Base-by-base conservation (phyloP, 2,797 vertebrate species). In the Scleropages formosus region DNA sequence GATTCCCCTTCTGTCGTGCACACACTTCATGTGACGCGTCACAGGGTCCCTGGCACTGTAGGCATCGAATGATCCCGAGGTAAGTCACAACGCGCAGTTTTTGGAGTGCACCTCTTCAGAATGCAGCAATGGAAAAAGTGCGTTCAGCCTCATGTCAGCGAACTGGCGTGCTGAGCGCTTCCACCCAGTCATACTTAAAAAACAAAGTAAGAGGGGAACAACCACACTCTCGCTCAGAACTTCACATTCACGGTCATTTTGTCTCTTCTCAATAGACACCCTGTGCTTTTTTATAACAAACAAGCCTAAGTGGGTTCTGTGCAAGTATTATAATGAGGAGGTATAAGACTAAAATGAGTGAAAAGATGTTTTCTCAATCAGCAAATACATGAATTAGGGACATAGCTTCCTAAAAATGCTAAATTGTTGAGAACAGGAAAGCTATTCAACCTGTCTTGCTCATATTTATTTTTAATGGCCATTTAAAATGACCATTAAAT, bases 81-180 rank as follows among this genome's bases (percentile, higher is more conserved):
- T 82, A 75, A 13, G 20, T 81, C 60, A 81, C 47, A 31, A 80
- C 66, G n/a, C 18, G 66, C 44, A 47, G 68, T 39, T 81, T 76
- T 77, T 63, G 78, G 74, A 27, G 72, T 78, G 0, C 68, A 60
- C 79, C 83, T 82, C 82, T 83, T 79, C 76, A 51, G 59, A 20
- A 65, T 78, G 47, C 75, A 77, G 81, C 78, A n/a, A 75, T 78
- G 82, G 80, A 85, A 84, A 86, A 85, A 82, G 51, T 74, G 64
- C 75, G 78, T 78, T 68, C 80, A 58, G 27, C 47, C n/a, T n/a
- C 77, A 76, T 61, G 80, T 76, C 75, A 74, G 75, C 27, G 66
- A 58, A 78, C 72, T 63, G 68, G 79, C 75, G 60, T 76, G 44
- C 16, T 3, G 26, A 44, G 51, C 27, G n/a, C 27, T 13, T 13